phyloP scores from a whole-genome alignment of 2,888 invertebrate species.

The Caenorhabditis angaria region DNA sequence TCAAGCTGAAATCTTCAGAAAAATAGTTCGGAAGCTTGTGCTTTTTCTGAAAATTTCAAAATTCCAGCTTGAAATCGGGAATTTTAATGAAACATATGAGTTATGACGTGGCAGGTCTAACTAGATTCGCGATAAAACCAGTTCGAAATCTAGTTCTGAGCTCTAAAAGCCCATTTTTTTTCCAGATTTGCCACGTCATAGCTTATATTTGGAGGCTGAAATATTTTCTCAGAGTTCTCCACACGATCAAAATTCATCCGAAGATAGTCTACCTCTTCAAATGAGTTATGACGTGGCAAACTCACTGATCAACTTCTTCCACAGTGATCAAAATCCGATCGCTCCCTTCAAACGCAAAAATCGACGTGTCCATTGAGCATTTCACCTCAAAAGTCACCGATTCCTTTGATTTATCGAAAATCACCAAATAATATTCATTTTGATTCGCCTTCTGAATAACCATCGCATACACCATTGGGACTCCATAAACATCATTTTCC shows the following conservation, averaged over 20 bases:
- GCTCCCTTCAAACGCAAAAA: slow-evolving; percentile 29
- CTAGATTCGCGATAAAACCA: too few relatives aligned
- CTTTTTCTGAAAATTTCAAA: too few relatives aligned
- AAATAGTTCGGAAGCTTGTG: too few relatives aligned
- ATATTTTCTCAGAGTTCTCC: not conserved
- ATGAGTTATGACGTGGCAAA: not conserved
- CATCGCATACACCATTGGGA: slow-evolving; percentile 24
- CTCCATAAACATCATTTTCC: slow-evolving; percentile 21
- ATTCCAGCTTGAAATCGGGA: too few relatives aligned
- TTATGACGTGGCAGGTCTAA: too few relatives aligned
- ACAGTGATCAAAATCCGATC: slow-evolving; percentile 36
- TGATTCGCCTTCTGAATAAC: not conserved
- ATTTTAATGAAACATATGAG: too few relatives aligned
- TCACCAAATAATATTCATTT: not conserved
- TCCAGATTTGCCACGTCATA: too few relatives aligned
- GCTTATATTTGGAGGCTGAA: not conserved
- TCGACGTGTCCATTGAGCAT: slow-evolving; percentile 10
- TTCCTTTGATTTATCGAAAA: slow-evolving; percentile 25
- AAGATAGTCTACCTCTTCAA: too few relatives aligned
- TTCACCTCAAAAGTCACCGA: slow-evolving; percentile 14
- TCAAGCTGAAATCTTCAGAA: too few relatives aligned
- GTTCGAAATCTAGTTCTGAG: too few relatives aligned
- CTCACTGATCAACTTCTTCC: slow-evolving; percentile 29
- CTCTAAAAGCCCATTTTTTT: too few relatives aligned
- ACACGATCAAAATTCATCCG: too few relatives aligned